Percentiles rank a stretch among this genome's conserved stretches.
Evolutionary conservation across 2,888 invertebrate genomes (phyloP).

Genomic region (Molanna angustata): DNA sequence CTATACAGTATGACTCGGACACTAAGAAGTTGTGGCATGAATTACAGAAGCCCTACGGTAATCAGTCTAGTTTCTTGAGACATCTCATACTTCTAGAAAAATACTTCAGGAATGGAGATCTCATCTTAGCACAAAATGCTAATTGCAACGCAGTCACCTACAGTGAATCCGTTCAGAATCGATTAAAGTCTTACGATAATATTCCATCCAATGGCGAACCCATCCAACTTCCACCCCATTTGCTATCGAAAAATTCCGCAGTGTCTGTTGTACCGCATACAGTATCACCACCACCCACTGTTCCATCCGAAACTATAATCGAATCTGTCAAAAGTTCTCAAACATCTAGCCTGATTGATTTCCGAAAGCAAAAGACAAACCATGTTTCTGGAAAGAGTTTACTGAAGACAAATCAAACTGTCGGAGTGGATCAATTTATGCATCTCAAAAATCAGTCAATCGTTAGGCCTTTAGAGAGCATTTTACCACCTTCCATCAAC

Average conservation of each 20-base stretch:
- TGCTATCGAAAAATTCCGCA: conserved; percentile 11
- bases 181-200: conserved; percentile 74
- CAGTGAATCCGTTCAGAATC: conserved; percentile 75
- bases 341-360: conserved; percentile 47
- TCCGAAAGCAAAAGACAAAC: conserved; percentile 43
- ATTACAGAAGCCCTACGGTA: conserved; percentile 81
- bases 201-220: conserved; percentile 40
- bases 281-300: conserved; percentile 15
- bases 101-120: conserved; percentile 77
- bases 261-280: conserved; percentile 12
- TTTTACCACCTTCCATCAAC: conserved; percentile 34
- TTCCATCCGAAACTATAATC: conserved; percentile 31
- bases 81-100: conserved; percentile 80
- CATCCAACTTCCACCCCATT: conserved; percentile 5
- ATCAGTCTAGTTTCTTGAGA: conserved; percentile 79
- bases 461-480: conserved; percentile 12
- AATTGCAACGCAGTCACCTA: conserved; percentile 73
- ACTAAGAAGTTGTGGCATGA: conserved; percentile 80
- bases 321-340: conserved; percentile 43
- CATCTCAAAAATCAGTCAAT: conserved; percentile 3
- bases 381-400: conserved; percentile 46
- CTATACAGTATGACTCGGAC: conserved; percentile 79
- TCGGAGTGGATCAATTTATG: background rate
- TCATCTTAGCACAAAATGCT: conserved; percentile 70
- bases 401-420: conserved; percentile 44